phyloP scores from a whole-genome alignment of 2,113 vertebrate species.

The Triplophysa siluroides region DNA sequence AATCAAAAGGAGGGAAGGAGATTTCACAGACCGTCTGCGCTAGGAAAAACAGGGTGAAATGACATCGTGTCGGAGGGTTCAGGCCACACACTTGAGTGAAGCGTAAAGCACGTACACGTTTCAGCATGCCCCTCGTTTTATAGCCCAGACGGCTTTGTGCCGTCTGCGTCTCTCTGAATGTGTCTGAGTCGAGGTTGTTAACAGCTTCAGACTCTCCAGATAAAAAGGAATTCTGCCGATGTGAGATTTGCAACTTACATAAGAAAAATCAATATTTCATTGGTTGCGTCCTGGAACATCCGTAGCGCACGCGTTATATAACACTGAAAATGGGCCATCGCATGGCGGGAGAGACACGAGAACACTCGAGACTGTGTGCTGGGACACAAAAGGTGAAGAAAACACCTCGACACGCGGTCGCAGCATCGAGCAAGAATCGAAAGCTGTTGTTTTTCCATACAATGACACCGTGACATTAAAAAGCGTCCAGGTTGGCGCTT shows the following conservation, averaged over 20 bases:
- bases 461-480: background rate
- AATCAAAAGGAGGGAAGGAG: conserved; percentile 42
- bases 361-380: background rate
- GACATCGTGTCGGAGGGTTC: conserved; percentile 43
- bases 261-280: conserved; percentile 9
- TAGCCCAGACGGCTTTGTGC: background rate
- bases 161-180: background rate
- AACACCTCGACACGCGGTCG: background rate
- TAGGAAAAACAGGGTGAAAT: conserved; percentile 6
- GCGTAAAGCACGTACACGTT: background rate
- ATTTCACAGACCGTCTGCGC: conserved; percentile 14
- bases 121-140: background rate
- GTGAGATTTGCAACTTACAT: conserved; percentile 4
- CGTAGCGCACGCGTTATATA: conserved; percentile 63
- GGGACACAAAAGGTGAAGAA: background rate
- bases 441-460: background rate
- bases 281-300: conserved; percentile 44
- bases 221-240: background rate
- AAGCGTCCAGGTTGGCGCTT: background rate
- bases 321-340: conserved; percentile 42
- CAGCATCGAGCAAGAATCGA: background rate
- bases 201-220: background rate
- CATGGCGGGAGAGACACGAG: background rate
- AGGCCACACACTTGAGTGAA: conserved; percentile 5
- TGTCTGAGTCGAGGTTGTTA: background rate